phyloP scores from a whole-genome alignment of 2,888 invertebrate genomes.

The Polyploca ridens region DNA sequence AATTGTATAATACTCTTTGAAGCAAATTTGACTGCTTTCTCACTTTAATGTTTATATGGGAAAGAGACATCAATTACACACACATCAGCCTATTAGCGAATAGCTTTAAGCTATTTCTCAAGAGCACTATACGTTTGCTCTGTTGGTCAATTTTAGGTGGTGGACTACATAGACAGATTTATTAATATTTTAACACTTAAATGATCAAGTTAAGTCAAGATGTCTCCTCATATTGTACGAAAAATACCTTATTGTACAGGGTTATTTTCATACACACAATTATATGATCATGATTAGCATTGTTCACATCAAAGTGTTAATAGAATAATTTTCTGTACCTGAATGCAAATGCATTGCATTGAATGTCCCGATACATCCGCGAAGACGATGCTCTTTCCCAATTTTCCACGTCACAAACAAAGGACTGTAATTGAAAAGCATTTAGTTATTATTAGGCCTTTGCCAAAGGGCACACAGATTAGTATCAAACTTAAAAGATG shows the following conservation, averaged over 20 bases:
- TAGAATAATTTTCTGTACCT: conserved; percentile 71
- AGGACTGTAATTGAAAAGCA: conserved; percentile 87
- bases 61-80: no score
- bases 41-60: no score
- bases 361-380: conserved; percentile 99
- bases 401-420: conserved; percentile 99
- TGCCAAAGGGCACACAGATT: no score
- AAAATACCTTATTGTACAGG: not conserved
- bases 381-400: conserved; percentile 96
- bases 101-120: not conserved
- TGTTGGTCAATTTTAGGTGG: not conserved
- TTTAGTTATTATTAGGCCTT: conserved; percentile 12
- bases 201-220: not conserved
- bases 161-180: conserved; percentile 4
- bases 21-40: no score
- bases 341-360: conserved; percentile 97
- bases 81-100: no score
- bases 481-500: no score
- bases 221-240: not conserved
- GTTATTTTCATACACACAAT: not conserved
- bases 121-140: not conserved
- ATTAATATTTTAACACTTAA: conserved; percentile 6
- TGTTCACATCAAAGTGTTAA: conserved; percentile 3
- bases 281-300: not conserved
- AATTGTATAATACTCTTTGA: no score